phyloP scores from a whole-genome alignment of 23 tunicate species.

The Ascidia mentula region DNA sequence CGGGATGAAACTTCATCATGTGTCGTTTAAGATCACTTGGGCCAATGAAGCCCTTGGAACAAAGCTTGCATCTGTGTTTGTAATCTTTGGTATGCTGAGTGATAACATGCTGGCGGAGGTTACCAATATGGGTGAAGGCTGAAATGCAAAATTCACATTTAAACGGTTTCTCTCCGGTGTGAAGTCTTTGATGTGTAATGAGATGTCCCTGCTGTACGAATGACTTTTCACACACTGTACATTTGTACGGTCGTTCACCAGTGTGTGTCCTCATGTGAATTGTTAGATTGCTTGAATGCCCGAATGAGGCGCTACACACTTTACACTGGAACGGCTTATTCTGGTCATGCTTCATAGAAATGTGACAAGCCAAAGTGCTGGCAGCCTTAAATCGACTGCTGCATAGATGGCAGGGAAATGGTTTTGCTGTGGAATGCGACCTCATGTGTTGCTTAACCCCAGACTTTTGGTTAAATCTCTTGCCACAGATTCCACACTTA shows the following conservation, averaged over 20 bases:
- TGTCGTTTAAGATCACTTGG: constrained; percentile 65
- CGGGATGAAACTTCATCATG: background rate
- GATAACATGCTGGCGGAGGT: constrained; percentile 60
- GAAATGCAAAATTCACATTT: constrained; percentile 47
- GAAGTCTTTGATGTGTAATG: constrained; percentile 31
- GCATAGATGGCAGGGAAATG: constrained; percentile 34
- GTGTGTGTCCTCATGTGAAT: constrained; percentile 60
- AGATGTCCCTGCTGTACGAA: constrained; percentile 52
- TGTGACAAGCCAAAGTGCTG: constrained; percentile 35
- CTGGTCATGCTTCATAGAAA: constrained; percentile 41
- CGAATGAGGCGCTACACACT: constrained; percentile 43
- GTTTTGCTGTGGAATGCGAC: constrained; percentile 44
- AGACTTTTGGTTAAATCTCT: constrained; percentile 45
- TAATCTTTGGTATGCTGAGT: constrained; percentile 70
- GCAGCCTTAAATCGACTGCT: constrained; percentile 35
- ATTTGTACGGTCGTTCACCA: constrained; percentile 67
- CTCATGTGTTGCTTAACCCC: constrained; percentile 55
- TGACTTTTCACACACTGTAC: constrained; percentile 38
- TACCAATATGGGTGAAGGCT: constrained; percentile 56
- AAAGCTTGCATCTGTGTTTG: constrained; percentile 50
- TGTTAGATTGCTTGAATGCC: constrained; percentile 42
- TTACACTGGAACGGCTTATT: constrained; percentile 30
- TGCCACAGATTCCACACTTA: constrained; percentile 42
- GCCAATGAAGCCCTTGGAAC: constrained; percentile 61
- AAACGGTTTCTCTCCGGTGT: constrained; percentile 56